Base-by-base conservation (phyloP, 2,113 vertebrate species). In the Talpa occidentalis region DNA sequence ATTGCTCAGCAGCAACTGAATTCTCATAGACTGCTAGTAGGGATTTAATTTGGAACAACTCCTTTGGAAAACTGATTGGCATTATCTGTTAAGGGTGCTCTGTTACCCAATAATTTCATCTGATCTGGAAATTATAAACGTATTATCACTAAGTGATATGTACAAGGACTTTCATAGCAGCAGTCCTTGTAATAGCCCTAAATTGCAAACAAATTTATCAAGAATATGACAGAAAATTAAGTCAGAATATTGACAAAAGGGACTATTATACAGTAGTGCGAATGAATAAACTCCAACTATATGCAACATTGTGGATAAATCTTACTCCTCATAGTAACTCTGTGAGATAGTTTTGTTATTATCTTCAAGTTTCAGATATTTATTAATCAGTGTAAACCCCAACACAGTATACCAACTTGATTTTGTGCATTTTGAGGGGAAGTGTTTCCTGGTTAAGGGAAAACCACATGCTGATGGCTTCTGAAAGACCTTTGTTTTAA, bases 161-260 rank as follows among this genome's bases (percentile, higher is more conserved):
- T 26, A 56, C 37, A 47, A 76, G 49, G 60, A 67, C 47, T 78
- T 91, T 89, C 40, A 47, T 35, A 79, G 78, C 5, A 69, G 17
- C 10, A 30, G 49, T 74, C 30, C 49, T 88, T 92, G 32, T 74
- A 67, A 79, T 78, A 70, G 0, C 15, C 15, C 15, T 32, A 47
- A 88, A 56, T n/a, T 72, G 52, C 62, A 92, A 94, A 69, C 24
- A 94, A 35, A 30, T 88, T n/a, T 42, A 69, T 32, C 14, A 85
- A 12, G 21, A 60, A 6, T 78, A 88, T 42, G 66, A 64, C 35
- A 9, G 32, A 30, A 54, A 59, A 70, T 44, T 32, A 82, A 74
- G 59, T 44, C 44, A 52, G 56, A 52, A 1, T 94, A n/a, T 62
- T 56, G 67, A 14, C 54, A 26, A 60, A 19, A 35, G 7, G 30